Percentiles rank a stretch among this genome's conserved stretches.
phyloP scores from a whole-genome alignment of 2,888 invertebrate species.

The Drosophila infuscata region DNA sequence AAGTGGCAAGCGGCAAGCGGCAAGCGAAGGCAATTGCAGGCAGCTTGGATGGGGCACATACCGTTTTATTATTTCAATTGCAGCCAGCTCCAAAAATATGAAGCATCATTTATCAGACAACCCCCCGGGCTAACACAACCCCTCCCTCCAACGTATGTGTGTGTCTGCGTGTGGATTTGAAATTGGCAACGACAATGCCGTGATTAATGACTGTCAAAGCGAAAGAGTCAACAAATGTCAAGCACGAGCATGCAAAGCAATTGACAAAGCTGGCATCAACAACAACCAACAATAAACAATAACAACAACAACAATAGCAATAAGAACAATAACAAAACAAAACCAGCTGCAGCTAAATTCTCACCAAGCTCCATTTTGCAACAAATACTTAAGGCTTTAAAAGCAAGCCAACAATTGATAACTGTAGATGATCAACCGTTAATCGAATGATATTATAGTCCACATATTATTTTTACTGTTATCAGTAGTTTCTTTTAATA shows the following conservation, averaged over 20 bases:
- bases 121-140: not conserved
- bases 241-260: conserved; percentile 48
- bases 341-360: conserved; percentile 22
- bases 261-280: conserved; percentile 48
- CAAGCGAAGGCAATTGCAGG: not conserved
- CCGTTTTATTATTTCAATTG: conserved; percentile 79
- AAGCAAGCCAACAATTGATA: not conserved
- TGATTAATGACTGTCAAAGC: conserved; percentile 80
- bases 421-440: not conserved
- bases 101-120: conserved; percentile 73
- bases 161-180: conserved; percentile 64
- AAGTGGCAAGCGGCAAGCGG: conserved; percentile 39
- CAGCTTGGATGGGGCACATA: conserved; percentile 13
- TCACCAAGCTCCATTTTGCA: conserved; percentile 5
- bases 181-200: conserved; percentile 77
- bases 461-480: not conserved
- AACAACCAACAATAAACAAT: conserved; percentile 5
- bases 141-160: not conserved
- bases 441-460: not conserved
- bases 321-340: conserved; percentile 14
- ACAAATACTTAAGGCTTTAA: not conserved
- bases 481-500: not conserved
- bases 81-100: conserved; percentile 71
- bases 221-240: conserved; percentile 80
- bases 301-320: conserved; percentile 19